These are phyloP conservation scores for Scelioninae gen. 1 DNA, from an alignment of 2,888 invertebrate genomes.

Conservation along the genomic window DNA sequence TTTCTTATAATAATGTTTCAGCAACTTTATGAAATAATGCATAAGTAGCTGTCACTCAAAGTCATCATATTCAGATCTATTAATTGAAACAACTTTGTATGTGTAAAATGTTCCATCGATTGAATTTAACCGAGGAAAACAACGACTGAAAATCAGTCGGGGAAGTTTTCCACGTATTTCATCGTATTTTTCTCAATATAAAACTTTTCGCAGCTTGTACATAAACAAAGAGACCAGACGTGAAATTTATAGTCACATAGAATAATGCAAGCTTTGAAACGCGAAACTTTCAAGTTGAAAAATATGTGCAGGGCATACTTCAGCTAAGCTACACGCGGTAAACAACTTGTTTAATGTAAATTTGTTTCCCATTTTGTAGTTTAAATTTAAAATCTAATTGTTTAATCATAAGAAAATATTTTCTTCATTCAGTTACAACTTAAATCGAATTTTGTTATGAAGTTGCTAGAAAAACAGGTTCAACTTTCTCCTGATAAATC, in stretches of 20 bases:
- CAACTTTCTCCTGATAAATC: too few relatives aligned
- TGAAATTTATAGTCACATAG: conserved; percentile 54
- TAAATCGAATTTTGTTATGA: background rate
- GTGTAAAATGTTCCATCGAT: background rate
- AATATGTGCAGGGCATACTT: conserved; percentile 41
- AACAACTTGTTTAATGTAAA: conserved; percentile 49
- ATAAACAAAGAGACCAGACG: conserved; percentile 52
- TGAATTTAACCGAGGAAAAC: conserved; percentile 14
- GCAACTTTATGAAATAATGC: conserved; percentile 18
- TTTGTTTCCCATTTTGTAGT: conserved; percentile 28
- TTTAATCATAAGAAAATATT: background rate
- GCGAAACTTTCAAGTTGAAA: conserved; percentile 45
- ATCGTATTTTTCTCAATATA: conserved; percentile 59
- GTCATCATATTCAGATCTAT: conserved; percentile 5
- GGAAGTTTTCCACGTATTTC: conserved; percentile 34
- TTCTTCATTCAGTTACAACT: background rate
- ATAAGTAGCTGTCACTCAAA: conserved; percentile 18
- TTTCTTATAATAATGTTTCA: background rate
- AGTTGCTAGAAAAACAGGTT: background rate
- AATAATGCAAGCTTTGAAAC: conserved; percentile 53
- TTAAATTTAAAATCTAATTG: conserved; percentile 8
- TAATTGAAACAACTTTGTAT: conserved; percentile 8
- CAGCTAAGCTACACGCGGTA: conserved; percentile 20
- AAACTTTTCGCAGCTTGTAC: conserved; percentile 49
- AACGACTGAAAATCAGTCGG: conserved; percentile 16